Conservation (phyloP, 2,113 vertebrate genomes). For the Pteropus alecto region DNA sequence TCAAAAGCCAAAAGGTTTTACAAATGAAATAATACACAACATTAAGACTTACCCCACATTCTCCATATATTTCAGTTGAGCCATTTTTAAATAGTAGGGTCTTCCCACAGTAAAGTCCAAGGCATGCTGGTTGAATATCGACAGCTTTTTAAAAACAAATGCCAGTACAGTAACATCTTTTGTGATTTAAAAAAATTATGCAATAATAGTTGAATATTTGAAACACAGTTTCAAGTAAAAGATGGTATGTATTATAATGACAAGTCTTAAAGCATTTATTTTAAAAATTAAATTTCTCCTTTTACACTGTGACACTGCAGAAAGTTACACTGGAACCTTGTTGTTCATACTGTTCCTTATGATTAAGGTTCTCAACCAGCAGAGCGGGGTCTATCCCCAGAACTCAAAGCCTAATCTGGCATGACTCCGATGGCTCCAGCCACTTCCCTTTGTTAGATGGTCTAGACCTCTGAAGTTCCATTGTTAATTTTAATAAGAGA, state of each 20-base stretch:
- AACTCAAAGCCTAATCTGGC: background rate
- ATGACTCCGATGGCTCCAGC: background rate
- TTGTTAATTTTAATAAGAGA: background rate
- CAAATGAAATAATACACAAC: conserved; percentile 25
- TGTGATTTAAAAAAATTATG: conserved; percentile 53
- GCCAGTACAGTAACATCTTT: conserved; percentile 71
- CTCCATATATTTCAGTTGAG: conserved; percentile 85
- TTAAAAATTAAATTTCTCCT: background rate
- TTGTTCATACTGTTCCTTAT: background rate
- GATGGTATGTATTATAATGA: background rate
- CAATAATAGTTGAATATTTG: conserved; percentile 29
- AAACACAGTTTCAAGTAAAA: conserved; percentile 6
- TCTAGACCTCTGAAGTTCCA: background rate
- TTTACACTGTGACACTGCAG: background rate
- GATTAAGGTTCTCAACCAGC: background rate
- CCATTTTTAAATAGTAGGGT: conserved; percentile 79
- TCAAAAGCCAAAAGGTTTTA: conserved; percentile 24
- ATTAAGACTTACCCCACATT: conserved; percentile 90
- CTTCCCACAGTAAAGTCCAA: conserved; percentile 93
- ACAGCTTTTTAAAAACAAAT: conserved; percentile 85
- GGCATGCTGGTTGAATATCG: conserved; percentile 90
- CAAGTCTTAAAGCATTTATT: background rate
- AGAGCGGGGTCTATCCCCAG: background rate
- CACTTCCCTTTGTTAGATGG: background rate
- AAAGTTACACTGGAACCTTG: background rate